Evolutionary conservation across 2,113 vertebrate species (phyloP), one percentile per base, ranked within the genome.

Genomic region (Pteronura brasiliensis): DNA sequence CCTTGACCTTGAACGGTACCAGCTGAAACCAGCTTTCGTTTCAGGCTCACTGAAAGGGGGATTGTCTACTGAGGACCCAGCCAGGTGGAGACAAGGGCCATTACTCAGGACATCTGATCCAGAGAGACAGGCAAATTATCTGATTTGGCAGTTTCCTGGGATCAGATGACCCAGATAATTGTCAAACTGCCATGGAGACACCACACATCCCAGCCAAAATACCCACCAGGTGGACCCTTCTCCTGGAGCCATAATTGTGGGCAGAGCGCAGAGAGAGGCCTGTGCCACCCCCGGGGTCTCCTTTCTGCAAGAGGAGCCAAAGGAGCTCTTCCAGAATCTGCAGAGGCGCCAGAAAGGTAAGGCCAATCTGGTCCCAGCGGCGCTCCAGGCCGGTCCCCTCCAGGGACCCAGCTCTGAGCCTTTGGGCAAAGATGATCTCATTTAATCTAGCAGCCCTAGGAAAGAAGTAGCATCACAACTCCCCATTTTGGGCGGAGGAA

Each of bases 121-220:
- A 27, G 65, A 55, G 95, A 88, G 82, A 91, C 76, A 27, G 72
- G 91, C 34, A 47, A 92, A 95, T 96, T 93, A 98, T 96, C 96
- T 97, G 98, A 98, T 97, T 83, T 93, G 98, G 96, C 97, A 86
- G 85, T 57, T 91, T 61, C 59, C 47, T 0, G 12, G 89, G 52
- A 71, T 97, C 86, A 12, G 74, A 92, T 97, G 97, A 80, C 95
- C 82, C 95, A 91, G 96, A 96, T 95, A 96, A 83, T 15, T 67
- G 65, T 87, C 86, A 57, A 11, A 79, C 25, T n/a, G 81, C 93
- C 82, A 69, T 20, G 13, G 91, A 49, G 77, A 97, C 90, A 96
- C 90, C 69, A 59, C 80, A 74, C 12, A 39, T 31, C 11, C 3
- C 23, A 20, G 85, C 96, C 91, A 94, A 95, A 86, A 82, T n/a